Conservation (phyloP, 2,888 invertebrate species). For the Liodrosophila aerea region DNA sequence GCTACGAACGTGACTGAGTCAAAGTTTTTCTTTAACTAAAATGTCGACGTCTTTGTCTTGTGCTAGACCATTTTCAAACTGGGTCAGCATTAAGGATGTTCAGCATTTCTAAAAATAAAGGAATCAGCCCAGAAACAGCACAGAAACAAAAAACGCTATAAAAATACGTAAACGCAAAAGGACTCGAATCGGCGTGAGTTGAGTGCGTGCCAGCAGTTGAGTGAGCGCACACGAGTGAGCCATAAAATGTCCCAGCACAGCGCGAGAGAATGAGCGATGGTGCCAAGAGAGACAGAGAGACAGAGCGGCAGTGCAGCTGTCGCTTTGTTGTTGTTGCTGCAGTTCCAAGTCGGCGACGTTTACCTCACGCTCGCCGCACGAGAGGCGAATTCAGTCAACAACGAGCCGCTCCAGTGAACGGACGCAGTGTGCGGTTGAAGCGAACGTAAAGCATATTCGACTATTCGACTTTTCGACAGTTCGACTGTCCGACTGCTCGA, state of each 20-base stretch:
- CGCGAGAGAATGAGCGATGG: slow-evolving; percentile 1
- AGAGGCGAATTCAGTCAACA: slow-evolving; percentile 58
- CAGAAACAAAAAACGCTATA: slow-evolving; percentile 40
- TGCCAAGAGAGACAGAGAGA: slow-evolving; percentile 5
- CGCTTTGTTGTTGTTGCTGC: slow-evolving; percentile 35
- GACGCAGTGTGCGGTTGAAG: slow-evolving; percentile 45
- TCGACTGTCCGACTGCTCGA: slow-evolving; percentile 7
- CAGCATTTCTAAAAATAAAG: slow-evolving; percentile 33
- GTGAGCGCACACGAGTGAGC: slow-evolving; percentile 18
- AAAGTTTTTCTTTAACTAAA: slow-evolving; percentile 42
- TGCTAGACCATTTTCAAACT: slow-evolving; percentile 46
- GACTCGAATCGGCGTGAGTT: slow-evolving; percentile 12
- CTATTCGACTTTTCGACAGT: background rate
- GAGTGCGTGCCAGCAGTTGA: slow-evolving; percentile 15
- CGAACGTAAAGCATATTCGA: slow-evolving; percentile 2
- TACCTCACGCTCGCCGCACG: slow-evolving; percentile 17
- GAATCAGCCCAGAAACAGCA: slow-evolving; percentile 11
- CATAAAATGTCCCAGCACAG: slow-evolving; percentile 1
- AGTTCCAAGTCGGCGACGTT: slow-evolving; percentile 29
- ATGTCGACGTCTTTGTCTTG: slow-evolving; percentile 35
- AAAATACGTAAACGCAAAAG: slow-evolving; percentile 43
- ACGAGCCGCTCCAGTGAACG: slow-evolving; percentile 63
- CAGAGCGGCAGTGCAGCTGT: slow-evolving; percentile 29
- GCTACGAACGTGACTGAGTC: slow-evolving; percentile 50
- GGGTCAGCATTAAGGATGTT: slow-evolving; percentile 54